Percentiles rank a stretch among this genome's conserved stretches.
Conservation (phyloP, 2,797 vertebrate genomes). For the Odontamblyopus rebecca region DNA sequence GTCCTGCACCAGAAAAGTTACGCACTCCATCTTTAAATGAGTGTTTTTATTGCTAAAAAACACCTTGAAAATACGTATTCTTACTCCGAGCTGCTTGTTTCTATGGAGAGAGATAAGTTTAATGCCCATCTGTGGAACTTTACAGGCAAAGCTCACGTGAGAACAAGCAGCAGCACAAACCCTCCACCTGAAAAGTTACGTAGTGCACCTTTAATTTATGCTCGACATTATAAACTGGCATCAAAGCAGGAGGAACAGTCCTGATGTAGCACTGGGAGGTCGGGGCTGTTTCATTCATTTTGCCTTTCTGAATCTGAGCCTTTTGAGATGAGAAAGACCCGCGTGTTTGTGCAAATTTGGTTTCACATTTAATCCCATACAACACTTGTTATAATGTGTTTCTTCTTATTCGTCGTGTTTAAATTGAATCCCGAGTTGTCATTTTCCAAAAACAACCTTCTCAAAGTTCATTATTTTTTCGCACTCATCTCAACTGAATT, state of each 20-base stretch:
- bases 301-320: slow-evolving; percentile 33
- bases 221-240: neutral
- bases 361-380: slow-evolving; percentile 28
- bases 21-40: too few species aligned
- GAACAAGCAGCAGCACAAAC: neutral
- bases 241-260: slow-evolving; percentile 32
- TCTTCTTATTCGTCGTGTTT: neutral
- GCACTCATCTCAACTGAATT: neutral
- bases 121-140: neutral
- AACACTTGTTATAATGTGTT: neutral
- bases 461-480: neutral
- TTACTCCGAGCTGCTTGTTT: neutral
- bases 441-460: neutral
- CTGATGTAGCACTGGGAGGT: slow-evolving; percentile 55
- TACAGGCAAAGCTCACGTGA: too few species aligned
- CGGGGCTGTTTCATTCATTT: slow-evolving; percentile 13
- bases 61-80: neutral
- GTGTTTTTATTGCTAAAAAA: too few species aligned
- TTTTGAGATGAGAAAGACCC: slow-evolving; percentile 30
- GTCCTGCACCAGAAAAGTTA: too few species aligned
- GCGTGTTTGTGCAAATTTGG: slow-evolving; percentile 36
- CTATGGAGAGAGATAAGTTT: neutral
- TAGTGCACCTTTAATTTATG: neutral
- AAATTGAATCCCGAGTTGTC: neutral
- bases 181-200: neutral